Percentiles rank a stretch among this genome's conserved stretches.
These are phyloP conservation scores for Cololabis saira DNA, from an alignment of 2,113 vertebrate species.

Conservation along the genomic window DNA sequence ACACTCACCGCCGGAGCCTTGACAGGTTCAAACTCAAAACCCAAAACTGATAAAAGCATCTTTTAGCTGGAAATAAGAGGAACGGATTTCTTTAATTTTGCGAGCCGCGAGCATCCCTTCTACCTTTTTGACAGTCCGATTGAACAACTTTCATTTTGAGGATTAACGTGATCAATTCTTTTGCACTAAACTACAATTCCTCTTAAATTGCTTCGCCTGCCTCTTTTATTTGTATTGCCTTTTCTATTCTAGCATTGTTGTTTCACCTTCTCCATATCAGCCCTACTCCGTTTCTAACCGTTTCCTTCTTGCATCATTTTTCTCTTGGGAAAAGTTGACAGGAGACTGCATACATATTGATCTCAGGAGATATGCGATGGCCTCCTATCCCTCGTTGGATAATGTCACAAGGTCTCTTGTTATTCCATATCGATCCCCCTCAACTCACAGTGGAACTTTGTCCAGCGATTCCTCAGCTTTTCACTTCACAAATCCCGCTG, in stretches of 20 bases:
- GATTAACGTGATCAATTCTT: conserved; percentile 18
- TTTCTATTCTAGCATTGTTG: conserved; percentile 25
- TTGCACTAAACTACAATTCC: not conserved
- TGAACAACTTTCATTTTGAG: conserved; percentile 41
- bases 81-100: conserved; percentile 7
- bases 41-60: not conserved
- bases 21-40: not conserved
- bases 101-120: conserved; percentile 16
- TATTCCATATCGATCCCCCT: conserved; percentile 67
- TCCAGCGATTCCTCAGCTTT: conserved; percentile 63
- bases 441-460: conserved; percentile 46
- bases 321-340: conserved; percentile 53
- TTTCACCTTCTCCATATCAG: conserved; percentile 13
- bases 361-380: conserved; percentile 61
- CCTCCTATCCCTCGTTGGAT: conserved; percentile 63
- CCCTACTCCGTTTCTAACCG: conserved; percentile 14
- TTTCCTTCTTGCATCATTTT: conserved; percentile 45
- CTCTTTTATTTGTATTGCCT: conserved; percentile 30
- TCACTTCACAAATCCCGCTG: conserved; percentile 54
- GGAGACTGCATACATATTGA: conserved; percentile 68
- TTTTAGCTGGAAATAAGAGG: conserved; percentile 19
- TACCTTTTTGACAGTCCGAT: conserved; percentile 8
- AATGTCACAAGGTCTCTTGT: conserved; percentile 74
- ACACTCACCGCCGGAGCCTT: not conserved
- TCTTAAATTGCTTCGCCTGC: not conserved